These are phyloP conservation scores for Leptura quadrifasciata DNA, from an alignment of 2,888 invertebrate genomes.

Conservation along the genomic window DNA sequence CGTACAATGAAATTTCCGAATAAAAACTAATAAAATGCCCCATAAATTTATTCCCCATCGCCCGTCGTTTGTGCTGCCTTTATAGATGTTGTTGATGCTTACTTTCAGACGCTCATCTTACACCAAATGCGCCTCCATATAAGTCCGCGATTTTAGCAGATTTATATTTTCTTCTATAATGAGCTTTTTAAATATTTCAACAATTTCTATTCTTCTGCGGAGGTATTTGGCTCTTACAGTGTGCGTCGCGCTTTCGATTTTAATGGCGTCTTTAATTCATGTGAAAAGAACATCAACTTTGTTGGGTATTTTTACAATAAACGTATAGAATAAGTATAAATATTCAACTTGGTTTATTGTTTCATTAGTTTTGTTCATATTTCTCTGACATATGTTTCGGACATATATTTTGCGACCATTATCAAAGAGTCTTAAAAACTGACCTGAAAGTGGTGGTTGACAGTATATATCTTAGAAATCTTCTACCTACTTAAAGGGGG, in stretches of 20 bases:
- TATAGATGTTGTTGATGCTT: conserved; percentile 22
- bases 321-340: neutral
- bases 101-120: conserved; percentile 28
- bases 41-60: conserved; percentile 65
- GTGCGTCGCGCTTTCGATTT: neutral
- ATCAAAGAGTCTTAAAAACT: no score
- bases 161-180: conserved; percentile 23
- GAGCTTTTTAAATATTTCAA: conserved; percentile 37
- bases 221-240: conserved; percentile 1
- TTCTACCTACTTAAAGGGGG: no score
- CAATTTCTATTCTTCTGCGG: conserved; percentile 33
- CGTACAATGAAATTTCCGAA: conserved; percentile 71
- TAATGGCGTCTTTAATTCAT: neutral
- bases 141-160: conserved; percentile 25
- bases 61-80: conserved; percentile 20
- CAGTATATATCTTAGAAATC: no score
- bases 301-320: neutral
- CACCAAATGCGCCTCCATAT: conserved; percentile 36
- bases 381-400: no score
- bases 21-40: conserved; percentile 71
- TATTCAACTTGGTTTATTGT: no score
- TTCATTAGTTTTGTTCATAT: no score
- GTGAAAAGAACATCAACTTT: neutral
- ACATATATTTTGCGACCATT: no score
- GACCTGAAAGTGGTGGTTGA: no score